Evolutionary conservation across 1,140 invertebrate genomes (phyloP), one percentile per base, ranked within the genome.

Genomic region (Drepana arcuata): DNA sequence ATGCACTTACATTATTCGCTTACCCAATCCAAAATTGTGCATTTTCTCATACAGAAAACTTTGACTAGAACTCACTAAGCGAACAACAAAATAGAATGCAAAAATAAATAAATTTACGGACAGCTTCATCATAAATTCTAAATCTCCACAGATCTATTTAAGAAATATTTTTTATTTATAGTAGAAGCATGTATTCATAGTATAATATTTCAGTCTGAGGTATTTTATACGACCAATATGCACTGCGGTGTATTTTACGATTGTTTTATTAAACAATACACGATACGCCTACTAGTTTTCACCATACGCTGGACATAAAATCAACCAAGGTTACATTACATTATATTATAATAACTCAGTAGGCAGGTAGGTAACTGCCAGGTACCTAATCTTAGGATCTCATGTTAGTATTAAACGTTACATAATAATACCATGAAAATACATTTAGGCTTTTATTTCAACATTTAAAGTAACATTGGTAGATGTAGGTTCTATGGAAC

Each of bases 1-100:
- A 26, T 9, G 13, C 21, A 66, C 62, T 62, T 35, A 66, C 58
- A 57, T 49, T 7, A 48, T 12, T 23, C 48, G 39, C 10, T 26
- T 48, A 26, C 48, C 46, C 32, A 44, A 33, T 23, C 44, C 51
- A 32, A 37, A 52, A 14, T 39, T 42, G 14, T 57, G 41, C 35
- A 40, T 44, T 21, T 47, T 47, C 16, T 60, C 59, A 34, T 50
- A 63, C 34, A 37, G 29, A 56, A 32, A 53, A 30, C 32, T 46
- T 29, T 48, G 34, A 32, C 40, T 49, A 28, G 38, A 39, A 34
- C 16, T 18, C 34, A 38, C 33, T 28, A 33, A n/a, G 30, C 13
- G 9, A 7, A 27, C 37, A 39, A 36, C 14, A 43, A 25, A 54
- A 42, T 6, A 51, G 1, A 41, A 31, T 32, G 26, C 28, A 28